Percentiles rank a stretch among this genome's conserved stretches.
These are phyloP conservation scores for Helostoma temminkii DNA, from an alignment of 2,797 vertebrate genomes.

Conservation along the genomic window DNA sequence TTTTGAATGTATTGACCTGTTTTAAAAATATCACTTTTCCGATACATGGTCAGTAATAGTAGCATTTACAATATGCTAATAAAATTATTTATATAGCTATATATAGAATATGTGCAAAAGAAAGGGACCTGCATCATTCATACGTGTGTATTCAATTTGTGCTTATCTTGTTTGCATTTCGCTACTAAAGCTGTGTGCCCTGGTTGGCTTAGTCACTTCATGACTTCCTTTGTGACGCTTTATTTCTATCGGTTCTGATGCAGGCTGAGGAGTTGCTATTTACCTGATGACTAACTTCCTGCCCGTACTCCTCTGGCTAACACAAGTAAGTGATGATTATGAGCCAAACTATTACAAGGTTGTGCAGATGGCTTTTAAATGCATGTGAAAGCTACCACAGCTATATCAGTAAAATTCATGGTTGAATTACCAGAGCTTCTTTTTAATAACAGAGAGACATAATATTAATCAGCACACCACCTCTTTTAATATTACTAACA, in stretches of 20 bases:
- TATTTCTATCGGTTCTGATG: neutral
- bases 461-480: neutral
- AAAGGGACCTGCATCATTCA: slow-evolving; percentile 8
- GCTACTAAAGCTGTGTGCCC: slow-evolving; percentile 15
- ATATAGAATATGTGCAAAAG: neutral
- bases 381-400: neutral
- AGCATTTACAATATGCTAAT: neutral
- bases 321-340: slow-evolving; percentile 10
- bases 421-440: slow-evolving; percentile 5
- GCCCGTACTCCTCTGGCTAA: neutral
- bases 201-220: slow-evolving; percentile 9
- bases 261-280: slow-evolving; percentile 7
- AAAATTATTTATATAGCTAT: no score
- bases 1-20: neutral
- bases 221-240: slow-evolving; percentile 15
- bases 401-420: slow-evolving; percentile 2
- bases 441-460: neutral
- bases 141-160: slow-evolving; percentile 3
- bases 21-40: neutral
- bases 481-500: slow-evolving; percentile 4
- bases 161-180: slow-evolving; percentile 26
- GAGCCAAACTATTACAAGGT: slow-evolving; percentile 25
- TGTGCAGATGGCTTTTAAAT: slow-evolving; percentile 14
- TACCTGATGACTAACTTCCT: slow-evolving; percentile 39
- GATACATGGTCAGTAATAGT: neutral